Evolutionary conservation across 2,888 invertebrate species (phyloP), one percentile per base, ranked within the genome.

Genomic region (Rhagonycha lutea): DNA sequence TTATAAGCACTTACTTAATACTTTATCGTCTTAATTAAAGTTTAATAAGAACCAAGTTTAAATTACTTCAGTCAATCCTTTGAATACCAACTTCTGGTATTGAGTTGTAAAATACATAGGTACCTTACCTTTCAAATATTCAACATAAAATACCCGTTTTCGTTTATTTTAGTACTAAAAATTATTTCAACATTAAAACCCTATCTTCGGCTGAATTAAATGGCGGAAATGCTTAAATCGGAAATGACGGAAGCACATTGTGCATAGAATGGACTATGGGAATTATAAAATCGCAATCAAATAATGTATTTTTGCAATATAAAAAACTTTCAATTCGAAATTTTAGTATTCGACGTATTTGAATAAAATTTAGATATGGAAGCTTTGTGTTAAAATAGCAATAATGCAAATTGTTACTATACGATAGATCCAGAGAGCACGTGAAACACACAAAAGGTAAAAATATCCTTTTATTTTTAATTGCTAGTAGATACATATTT

Each of bases 1-100:
- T 70, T 74, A 65, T 69, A 70, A 70, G 68, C 68, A 47, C 72
- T 70, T 69, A 68, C 69, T 73, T 26, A 73, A 47, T n/a, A 47
- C 47, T 47, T 47, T 74, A 67, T 74, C 69, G 71, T 67, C 65
- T 75, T 75, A 75, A 75, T 75, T 75, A 75, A 75, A 75, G 32
- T 70, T 74, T 74, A 74, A 70, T 70, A 65, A 12, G 73, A 69
- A 68, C 24, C 47, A 69, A 74, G 74, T 70, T 70, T 65, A 32
- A 61, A 70, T 14, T 74, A 67, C 70, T 74, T 73, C 73, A 69
- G 63, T 24, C 14, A 18, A 28, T 71, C 63, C 68, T 61, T 60
- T 68, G 68, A 72, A 29, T 68, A 29, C 68, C 14, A 24, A 67
- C 47, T 63, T 63, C 63, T 63, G 63, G 18, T 63, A 63, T 63